phyloP scores from a whole-genome alignment of 2,113 vertebrate species.

The Geococcyx californianus region DNA sequence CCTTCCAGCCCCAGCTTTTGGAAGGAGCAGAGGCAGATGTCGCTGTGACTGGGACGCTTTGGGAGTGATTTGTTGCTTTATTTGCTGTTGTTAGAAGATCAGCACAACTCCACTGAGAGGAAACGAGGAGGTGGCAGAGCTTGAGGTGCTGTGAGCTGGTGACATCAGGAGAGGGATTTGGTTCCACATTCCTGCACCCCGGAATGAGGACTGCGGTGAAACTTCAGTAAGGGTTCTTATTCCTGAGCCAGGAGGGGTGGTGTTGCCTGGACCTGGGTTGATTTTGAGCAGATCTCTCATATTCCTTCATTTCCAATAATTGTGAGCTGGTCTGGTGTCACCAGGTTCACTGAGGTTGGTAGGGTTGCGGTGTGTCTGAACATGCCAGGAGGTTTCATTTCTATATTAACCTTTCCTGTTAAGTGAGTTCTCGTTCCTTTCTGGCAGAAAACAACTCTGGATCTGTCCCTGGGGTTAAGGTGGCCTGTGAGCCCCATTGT shows the following conservation, averaged over 20 bases:
- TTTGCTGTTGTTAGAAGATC: not conserved
- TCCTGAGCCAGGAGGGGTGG: not conserved
- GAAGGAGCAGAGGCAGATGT: not conserved
- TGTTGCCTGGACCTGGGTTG: rapidly evolving
- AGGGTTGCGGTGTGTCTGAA: not conserved
- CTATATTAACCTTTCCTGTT: not conserved
- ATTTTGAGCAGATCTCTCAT: not conserved
- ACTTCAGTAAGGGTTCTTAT: not conserved
- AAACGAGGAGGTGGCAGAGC: not conserved
- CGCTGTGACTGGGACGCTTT: not conserved
- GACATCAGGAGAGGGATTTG: not conserved
- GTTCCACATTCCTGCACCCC: not conserved
- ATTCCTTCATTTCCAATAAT: not conserved
- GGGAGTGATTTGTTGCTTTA: not conserved
- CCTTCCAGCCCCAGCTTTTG: not conserved
- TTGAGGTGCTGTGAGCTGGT: not conserved
- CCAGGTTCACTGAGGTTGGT: not conserved
- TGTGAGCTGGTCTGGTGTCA: not conserved
- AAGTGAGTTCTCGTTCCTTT: rapidly evolving
- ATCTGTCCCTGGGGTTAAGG: not conserved
- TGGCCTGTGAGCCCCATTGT: not conserved
- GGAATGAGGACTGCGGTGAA: not conserved
- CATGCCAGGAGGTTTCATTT: not conserved
- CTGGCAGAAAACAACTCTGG: no score
- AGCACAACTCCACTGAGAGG: not conserved